Conservation (phyloP, 1,140 invertebrate genomes). For the Aculops lycopersici region DNA sequence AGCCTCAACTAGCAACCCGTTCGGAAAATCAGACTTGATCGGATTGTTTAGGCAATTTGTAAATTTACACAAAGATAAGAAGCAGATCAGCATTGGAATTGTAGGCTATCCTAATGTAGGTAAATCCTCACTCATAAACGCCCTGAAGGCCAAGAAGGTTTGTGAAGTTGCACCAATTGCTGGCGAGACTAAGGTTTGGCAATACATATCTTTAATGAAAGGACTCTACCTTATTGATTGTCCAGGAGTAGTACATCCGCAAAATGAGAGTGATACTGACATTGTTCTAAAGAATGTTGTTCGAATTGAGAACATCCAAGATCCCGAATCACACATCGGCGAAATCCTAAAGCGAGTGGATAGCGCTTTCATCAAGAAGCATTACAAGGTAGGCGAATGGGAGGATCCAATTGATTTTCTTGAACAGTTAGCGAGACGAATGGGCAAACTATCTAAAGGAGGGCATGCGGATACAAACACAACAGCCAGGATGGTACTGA, state of each 20-base stretch:
- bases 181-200: slow-evolving; percentile 95
- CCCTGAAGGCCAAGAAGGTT: slow-evolving; percentile 65
- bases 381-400: slow-evolving; percentile 40
- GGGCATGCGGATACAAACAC: slow-evolving; percentile 68
- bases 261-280: slow-evolving; percentile 53
- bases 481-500: slow-evolving; percentile 72
- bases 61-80: slow-evolving; percentile 76
- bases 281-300: slow-evolving; percentile 52
- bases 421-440: slow-evolving; percentile 48
- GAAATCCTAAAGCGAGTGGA: slow-evolving; percentile 55
- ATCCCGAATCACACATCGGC: slow-evolving; percentile 74
- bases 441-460: slow-evolving; percentile 68
- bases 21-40: slow-evolving; percentile 89
- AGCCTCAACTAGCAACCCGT: slow-evolving; percentile 83
- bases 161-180: slow-evolving; percentile 96
- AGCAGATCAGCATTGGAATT: slow-evolving; percentile 93
- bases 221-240: slow-evolving; percentile 94
- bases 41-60: slow-evolving; percentile 78
- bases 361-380: slow-evolving; percentile 55
- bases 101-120: slow-evolving; percentile 98
- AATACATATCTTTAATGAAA: slow-evolving; percentile 92
- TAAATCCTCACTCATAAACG: slow-evolving; percentile 94
- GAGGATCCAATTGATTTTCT: slow-evolving; percentile 49
- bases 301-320: slow-evolving; percentile 65
- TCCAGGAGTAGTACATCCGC: slow-evolving; percentile 86